phyloP scores from a whole-genome alignment of 2,797 vertebrate genomes.

The Simalia tracyae region DNA sequence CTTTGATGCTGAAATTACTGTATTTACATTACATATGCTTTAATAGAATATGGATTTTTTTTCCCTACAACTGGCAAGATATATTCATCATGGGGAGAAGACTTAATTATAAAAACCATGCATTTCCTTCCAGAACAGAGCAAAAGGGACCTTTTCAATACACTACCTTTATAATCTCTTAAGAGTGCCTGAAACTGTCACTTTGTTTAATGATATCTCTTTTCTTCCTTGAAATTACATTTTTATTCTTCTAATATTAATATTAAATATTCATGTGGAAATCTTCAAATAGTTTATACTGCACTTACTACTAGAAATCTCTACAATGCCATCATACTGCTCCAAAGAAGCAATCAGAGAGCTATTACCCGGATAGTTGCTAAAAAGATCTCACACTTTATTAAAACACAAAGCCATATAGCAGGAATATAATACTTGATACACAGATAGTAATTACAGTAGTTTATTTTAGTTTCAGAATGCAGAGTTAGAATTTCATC shows the following conservation, averaged over 20 bases:
- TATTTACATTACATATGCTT: not conserved
- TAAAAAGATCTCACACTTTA: not conserved
- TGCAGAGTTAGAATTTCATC: not conserved
- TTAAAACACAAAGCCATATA: not conserved
- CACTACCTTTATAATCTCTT: not conserved
- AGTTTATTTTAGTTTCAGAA: not conserved
- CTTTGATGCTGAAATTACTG: not conserved
- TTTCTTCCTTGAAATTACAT: not conserved
- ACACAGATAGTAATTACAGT: not conserved
- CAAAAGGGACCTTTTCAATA: not conserved
- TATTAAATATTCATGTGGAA: not conserved
- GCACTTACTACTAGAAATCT: not conserved
- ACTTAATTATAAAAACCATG: not conserved
- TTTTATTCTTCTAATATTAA: not conserved
- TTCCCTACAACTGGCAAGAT: not conserved
- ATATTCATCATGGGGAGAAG: constrained; percentile 5
- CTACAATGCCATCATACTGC: not conserved
- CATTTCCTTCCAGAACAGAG: not conserved
- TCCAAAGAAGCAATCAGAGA: not conserved
- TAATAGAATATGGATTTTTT: accelerated
- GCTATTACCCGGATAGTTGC: not conserved
- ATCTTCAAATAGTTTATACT: not conserved
- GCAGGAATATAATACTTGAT: not conserved
- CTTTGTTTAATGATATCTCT: not conserved
- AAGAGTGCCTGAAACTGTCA: not conserved